Base-by-base conservation (phyloP, 1,140 invertebrate genomes). In the Drosophila ohnishii region DNA sequence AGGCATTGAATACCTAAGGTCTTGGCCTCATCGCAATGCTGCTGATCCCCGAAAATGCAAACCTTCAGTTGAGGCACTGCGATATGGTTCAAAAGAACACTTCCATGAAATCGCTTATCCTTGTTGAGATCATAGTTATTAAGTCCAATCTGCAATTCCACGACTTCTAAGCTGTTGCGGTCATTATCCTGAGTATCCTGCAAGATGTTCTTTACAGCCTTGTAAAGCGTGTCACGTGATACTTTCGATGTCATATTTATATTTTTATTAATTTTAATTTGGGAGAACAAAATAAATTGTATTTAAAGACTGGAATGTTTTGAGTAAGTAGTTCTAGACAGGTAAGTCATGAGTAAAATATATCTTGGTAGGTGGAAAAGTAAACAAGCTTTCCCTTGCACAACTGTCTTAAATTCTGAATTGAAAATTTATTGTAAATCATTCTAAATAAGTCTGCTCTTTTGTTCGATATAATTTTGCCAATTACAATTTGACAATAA, bases 81-180 rank as follows among this genome's bases (percentile, higher is more conserved):
- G 9, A 67, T 62, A 13, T 51, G 44, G n/a, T 64, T 35, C 11
- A 67, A 6, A 2, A 50, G n/a, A 2, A 42, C n/a, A 64, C 44
- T 67, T 35, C 64, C 64, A 16, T n/a, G 7, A 10, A 62, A 66
- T 2, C 45, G 5, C 9, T 51, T 35, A 5, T 28, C 30, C 5
- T 34, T 42, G n/a, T 40, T 30, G 6, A 45, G 28, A 67, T 67
- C 22, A 5, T 64, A 67, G 22, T 64, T 40, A 6, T 32, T 34
- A 1, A 67, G 64, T 2, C 59, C 64, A 13, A 67, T 67, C 6
- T 64, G 64, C n/a, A 67, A 30, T 14, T 64, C 45, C 0, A 67
- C 45, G 9, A n/a, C 40, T 14, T 67, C 28, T 13, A 16, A 45
- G 11, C 44, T 19, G 14, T 32, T 10, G 19, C 2, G 5, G 22